Evolutionary conservation across 2,888 invertebrate species (phyloP), one percentile per base, ranked within the genome.

Genomic region (Aspidapion aeneum): DNA sequence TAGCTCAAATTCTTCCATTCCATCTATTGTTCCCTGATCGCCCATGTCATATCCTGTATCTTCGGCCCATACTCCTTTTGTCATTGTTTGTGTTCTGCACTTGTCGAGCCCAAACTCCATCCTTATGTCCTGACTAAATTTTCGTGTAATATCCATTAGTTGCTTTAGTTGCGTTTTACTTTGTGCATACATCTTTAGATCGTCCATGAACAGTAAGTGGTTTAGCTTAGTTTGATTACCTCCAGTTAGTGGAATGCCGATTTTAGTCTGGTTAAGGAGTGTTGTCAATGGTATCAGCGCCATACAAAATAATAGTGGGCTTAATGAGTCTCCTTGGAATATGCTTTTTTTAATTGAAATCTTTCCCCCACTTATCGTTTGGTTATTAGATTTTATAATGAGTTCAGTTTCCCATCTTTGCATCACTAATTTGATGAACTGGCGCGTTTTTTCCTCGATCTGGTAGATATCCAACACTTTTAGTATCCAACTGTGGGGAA

Each of bases 41-140:
- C 52, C 52, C 5, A 52, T 19, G 18, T 18, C 52, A 52, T 18
- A 52, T n/a, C 52, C 18, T 9, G 17, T 7, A 52, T 52, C 18
- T n/a, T 52, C 18, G 3, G 19, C 19, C 17, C 17, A 17, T 52
- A 7, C 19, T 17, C 52, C 52, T 19, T 52, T 52, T 52, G 17
- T n/a, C 17, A 52, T 52, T 18, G 52, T 18, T 17, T 19, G 17
- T 52, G 19, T 52, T 19, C 19, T 52, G 19, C 52, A 52, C 52
- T 52, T 52, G n/a, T 19, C 19, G 5, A 52, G 17, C 17, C 52
- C 52, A n/a, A 52, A 52, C n/a, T 52, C 19, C 52, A 52, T 52
- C 52, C n/a, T 52, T 17, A 52, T 52, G n/a, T 52, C 52, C 18
- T 52, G 17, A 19, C 52, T 52, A 19, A 52, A 52, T 19, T 52